Conservation (phyloP, 2,797 vertebrate species). For the Sternarchorhynchus goeldii region DNA sequence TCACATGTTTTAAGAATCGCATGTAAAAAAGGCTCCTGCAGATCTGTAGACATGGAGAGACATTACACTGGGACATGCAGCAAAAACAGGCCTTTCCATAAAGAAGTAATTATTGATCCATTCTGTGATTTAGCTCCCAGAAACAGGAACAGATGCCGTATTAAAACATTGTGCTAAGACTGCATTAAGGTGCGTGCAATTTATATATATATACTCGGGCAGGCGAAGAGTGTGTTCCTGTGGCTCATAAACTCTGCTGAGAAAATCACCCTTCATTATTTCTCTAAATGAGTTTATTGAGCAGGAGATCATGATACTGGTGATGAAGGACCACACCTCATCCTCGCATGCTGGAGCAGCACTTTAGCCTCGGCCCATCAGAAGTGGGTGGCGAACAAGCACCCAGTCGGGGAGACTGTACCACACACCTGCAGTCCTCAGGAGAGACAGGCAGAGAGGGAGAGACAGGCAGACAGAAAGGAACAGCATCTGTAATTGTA, state of each 20-base stretch:
- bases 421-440: too few relatives aligned
- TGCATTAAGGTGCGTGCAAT: too few relatives aligned
- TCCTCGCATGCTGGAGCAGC: neutral
- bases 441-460: too few relatives aligned
- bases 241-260: slow-evolving; percentile 17
- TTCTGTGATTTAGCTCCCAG: slow-evolving; percentile 5
- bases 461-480: too few relatives aligned
- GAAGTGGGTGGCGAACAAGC: too few relatives aligned
- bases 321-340: slow-evolving; percentile 32
- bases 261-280: slow-evolving; percentile 53
- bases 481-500: too few relatives aligned
- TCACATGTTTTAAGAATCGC: neutral
- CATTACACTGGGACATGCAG: neutral
- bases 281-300: slow-evolving; percentile 48
- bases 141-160: neutral
- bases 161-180: neutral
- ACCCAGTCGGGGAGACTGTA: too few relatives aligned
- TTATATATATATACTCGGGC: too few relatives aligned
- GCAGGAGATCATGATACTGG: slow-evolving; percentile 40
- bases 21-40: neutral
- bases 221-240: slow-evolving; percentile 22
- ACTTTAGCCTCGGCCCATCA: too few relatives aligned
- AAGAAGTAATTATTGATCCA: neutral
- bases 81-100: neutral
- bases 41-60: neutral